phyloP scores from a whole-genome alignment of 2,797 vertebrate species.

The Alosa sapidissima region DNA sequence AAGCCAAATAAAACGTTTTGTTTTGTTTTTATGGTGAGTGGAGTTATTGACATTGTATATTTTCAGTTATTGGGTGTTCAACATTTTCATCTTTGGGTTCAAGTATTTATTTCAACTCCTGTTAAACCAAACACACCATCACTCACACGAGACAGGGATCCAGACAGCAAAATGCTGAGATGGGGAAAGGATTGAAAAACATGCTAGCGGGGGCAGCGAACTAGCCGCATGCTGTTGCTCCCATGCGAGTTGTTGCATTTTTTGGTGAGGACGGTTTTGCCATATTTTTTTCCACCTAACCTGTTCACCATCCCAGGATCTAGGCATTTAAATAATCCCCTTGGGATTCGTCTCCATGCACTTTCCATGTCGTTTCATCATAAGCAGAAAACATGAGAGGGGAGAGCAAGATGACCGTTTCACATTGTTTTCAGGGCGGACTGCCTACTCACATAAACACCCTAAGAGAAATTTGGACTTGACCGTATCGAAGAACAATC shows the following conservation, averaged over 20 bases:
- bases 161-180: neutral
- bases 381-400: slow-evolving; percentile 32
- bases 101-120: neutral
- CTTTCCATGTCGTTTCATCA: slow-evolving; percentile 42
- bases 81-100: neutral
- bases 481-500: slow-evolving; percentile 25
- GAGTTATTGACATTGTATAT: neutral
- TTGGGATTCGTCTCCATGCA: slow-evolving; percentile 5
- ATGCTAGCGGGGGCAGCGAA: neutral
- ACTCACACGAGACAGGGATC: neutral
- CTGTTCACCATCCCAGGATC: neutral
- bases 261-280: neutral
- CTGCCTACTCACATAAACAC: slow-evolving; percentile 35
- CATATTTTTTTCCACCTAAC: slow-evolving; percentile 10
- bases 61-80: neutral
- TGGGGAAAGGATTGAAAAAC: neutral
- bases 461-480: slow-evolving; percentile 27
- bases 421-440: slow-evolving; percentile 39
- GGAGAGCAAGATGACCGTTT: neutral
- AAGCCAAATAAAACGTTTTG: slow-evolving; percentile 2
- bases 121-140: neutral
- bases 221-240: neutral
- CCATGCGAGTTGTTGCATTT: neutral
- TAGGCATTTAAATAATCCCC: slow-evolving; percentile 43
- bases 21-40: neutral